Percentiles rank a stretch among this genome's conserved stretches.
Evolutionary conservation across 2,797 vertebrate genomes (phyloP).

Genomic region (Dryobates pubescens): DNA sequence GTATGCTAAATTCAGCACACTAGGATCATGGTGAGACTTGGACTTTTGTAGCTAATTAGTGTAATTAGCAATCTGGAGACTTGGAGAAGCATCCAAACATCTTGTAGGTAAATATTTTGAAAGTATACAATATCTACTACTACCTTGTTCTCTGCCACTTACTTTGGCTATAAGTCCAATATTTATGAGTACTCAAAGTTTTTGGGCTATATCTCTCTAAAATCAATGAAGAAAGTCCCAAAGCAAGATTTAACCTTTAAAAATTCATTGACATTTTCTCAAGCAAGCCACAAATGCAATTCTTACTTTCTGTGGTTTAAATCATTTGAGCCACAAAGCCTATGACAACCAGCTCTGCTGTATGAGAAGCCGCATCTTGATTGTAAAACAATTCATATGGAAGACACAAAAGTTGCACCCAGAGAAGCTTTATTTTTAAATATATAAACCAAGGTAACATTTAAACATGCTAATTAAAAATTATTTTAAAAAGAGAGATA

Average conservation of each 20-base stretch:
- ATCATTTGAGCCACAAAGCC: background rate
- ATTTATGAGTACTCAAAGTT: background rate
- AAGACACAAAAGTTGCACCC: background rate
- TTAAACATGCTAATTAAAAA: background rate
- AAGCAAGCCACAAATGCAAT: background rate
- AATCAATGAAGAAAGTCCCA: background rate
- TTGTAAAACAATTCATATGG: background rate
- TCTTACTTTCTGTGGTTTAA: background rate
- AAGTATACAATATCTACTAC: background rate
- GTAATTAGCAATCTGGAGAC: background rate
- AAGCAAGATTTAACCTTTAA: background rate
- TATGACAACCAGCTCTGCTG: background rate
- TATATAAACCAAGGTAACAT: background rate
- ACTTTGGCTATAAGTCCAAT: background rate
- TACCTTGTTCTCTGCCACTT: background rate
- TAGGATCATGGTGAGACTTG: background rate
- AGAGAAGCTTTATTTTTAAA: background rate
- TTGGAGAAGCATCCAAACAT: background rate
- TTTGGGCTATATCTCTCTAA: background rate
- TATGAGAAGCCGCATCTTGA: background rate
- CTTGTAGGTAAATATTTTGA: background rate
- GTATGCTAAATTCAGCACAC: background rate
- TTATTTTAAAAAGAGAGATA: background rate
- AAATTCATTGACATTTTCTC: background rate
- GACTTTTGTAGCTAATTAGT: background rate